These are phyloP conservation scores for Panulirus ornatus DNA, from an alignment of 1,140 invertebrate species.

Conservation along the genomic window DNA sequence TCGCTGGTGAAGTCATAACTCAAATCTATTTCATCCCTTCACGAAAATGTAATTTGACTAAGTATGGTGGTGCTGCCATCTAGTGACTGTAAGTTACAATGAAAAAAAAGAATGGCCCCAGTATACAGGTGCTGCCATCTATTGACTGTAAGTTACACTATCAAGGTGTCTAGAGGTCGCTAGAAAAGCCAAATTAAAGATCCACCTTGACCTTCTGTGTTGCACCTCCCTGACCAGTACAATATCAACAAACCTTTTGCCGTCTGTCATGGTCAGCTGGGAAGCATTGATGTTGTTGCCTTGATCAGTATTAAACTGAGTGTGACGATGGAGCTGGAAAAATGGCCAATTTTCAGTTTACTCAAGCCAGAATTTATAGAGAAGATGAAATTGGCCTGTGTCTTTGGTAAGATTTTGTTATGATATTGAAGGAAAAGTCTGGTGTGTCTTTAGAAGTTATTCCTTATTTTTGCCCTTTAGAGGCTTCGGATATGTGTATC, in stretches of 20 bases:
- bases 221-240: neutral
- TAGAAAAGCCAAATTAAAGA: neutral
- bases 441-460: neutral
- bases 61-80: neutral
- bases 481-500: neutral
- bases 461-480: neutral
- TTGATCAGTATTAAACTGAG: neutral
- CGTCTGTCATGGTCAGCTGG: conserved; percentile 26
- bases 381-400: conserved; percentile 81
- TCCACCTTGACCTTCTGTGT: neutral
- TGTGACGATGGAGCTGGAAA: conserved; percentile 80
- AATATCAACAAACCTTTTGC: neutral
- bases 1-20: no score
- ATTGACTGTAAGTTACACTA: neutral
- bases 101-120: neutral
- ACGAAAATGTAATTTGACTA: no score
- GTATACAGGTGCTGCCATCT: neutral
- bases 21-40: no score
- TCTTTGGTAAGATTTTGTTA: conserved; percentile 81
- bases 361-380: conserved; percentile 81
- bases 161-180: neutral
- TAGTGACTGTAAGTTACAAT: neutral
- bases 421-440: neutral
- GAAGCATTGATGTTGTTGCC: no score
- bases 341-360: conserved; percentile 84